Evolutionary conservation across 2,888 invertebrate species (phyloP).

Genomic region (Scrobipalpa costella): DNA sequence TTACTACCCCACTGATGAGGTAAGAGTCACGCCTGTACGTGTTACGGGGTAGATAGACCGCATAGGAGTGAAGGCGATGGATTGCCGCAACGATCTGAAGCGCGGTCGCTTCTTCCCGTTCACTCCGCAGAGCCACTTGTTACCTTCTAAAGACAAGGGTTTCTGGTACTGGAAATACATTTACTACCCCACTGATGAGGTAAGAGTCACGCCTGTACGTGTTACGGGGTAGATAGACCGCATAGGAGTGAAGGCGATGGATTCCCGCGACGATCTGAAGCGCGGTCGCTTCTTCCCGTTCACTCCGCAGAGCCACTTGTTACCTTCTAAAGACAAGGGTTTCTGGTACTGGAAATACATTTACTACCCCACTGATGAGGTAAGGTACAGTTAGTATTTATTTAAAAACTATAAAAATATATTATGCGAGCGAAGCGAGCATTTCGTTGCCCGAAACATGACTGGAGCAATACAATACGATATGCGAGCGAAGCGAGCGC

Average conservation of each 20-base stretch:
- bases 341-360: conserved; percentile 98
- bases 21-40: not conserved
- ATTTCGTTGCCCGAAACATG: too few relatives aligned
- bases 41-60: not conserved
- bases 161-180: conserved; percentile 93
- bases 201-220: not conserved
- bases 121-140: conserved; percentile 94
- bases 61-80: too few relatives aligned
- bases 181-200: conserved; percentile 4
- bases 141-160: conserved; percentile 89
- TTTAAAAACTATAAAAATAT: conserved; percentile 93
- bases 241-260: not conserved
- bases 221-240: not conserved
- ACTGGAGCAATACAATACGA: too few relatives aligned
- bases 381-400: conserved; percentile 92
- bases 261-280: too few relatives aligned
- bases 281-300: conserved; percentile 97
- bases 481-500: too few relatives aligned
- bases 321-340: conserved; percentile 89
- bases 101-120: conserved; percentile 97
- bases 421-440: conserved; percentile 31
- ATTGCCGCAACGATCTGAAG: too few relatives aligned
- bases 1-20: conserved; percentile 4
- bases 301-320: conserved; percentile 94
- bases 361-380: conserved; percentile 52